These are phyloP conservation scores for Mirza zaza DNA, from an alignment of 2,113 vertebrate species.

Conservation along the genomic window DNA sequence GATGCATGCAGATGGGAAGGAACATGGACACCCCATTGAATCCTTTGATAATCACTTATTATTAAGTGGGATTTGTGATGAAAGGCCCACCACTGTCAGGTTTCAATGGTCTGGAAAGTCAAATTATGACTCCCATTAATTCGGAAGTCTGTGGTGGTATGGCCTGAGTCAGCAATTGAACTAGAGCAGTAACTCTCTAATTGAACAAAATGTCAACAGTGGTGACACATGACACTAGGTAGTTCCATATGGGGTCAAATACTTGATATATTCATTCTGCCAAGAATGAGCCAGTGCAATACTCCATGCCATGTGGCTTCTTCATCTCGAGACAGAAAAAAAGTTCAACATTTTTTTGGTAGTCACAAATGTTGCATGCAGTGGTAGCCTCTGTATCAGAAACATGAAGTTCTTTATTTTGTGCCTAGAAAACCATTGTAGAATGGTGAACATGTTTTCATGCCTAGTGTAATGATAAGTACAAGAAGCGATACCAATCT, in stretches of 20 bases:
- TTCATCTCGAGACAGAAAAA: not conserved
- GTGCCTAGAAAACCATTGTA: not conserved
- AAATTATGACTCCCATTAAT: not conserved
- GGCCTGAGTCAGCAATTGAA: not conserved
- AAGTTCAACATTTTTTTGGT: not conserved
- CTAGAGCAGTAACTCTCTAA: not conserved
- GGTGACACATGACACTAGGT: not conserved
- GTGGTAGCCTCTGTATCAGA: not conserved
- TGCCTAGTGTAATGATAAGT: not conserved
- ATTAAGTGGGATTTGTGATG: not conserved
- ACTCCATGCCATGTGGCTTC: not conserved
- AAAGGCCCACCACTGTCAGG: not conserved
- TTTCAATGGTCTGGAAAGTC: not conserved
- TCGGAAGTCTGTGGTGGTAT: not conserved
- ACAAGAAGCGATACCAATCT: not conserved
- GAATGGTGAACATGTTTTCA: not conserved
- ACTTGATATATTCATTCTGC: too few species aligned
- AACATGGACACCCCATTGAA: not conserved
- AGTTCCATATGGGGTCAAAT: not conserved
- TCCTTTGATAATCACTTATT: not conserved
- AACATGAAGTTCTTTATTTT: not conserved
- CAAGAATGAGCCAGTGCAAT: not conserved
- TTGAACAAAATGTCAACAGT: not conserved
- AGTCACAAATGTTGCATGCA: not conserved
- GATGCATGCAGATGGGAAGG: not conserved